Evolutionary conservation across 2,888 invertebrate genomes (phyloP).

Genomic region (Athalia cordata): DNA sequence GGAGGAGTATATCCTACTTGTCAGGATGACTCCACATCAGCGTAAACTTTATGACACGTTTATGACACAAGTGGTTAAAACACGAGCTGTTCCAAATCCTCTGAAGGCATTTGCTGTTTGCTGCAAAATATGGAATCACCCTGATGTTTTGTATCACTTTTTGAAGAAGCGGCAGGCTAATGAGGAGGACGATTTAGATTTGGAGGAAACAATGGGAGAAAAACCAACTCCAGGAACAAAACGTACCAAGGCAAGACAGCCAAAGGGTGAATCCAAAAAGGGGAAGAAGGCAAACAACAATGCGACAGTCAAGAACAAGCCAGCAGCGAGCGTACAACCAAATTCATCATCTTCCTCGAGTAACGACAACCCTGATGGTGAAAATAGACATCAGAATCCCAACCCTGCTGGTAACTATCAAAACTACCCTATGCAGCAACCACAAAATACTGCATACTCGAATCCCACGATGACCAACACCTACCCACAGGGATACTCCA

Average conservation of each 20-base stretch:
- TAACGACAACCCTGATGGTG: conserved; percentile 51
- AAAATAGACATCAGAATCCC: conserved; percentile 46
- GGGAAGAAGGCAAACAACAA: conserved; percentile 62
- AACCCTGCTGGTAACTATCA: conserved; percentile 58
- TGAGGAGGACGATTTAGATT: conserved; percentile 86
- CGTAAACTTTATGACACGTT: conserved; percentile 93
- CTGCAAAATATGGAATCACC: conserved; percentile 98
- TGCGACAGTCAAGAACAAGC: conserved; percentile 73
- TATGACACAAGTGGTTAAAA: conserved; percentile 93
- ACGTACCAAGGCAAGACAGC: conserved; percentile 69
- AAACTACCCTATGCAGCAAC: conserved; percentile 60
- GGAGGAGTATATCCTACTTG: conserved; percentile 94
- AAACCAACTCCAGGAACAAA: conserved; percentile 66
- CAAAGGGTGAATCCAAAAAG: conserved; percentile 71
- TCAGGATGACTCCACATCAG: conserved; percentile 92
- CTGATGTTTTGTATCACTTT: conserved; percentile 93
- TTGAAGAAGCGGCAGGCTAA: conserved; percentile 87
- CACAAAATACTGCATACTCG: conserved; percentile 58
- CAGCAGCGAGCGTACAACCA: conserved; percentile 77
- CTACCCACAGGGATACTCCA: conserved; percentile 60
- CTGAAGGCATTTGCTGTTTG: conserved; percentile 98
- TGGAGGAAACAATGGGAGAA: conserved; percentile 84
- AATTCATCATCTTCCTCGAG: conserved; percentile 65
- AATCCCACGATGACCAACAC: conserved; percentile 55
- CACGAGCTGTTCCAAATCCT: conserved; percentile 93